A percentile compares a stretch with the other conserved stretches of the same genome.
phyloP scores from a whole-genome alignment of 2,113 vertebrate genomes.

The Grus americana region DNA sequence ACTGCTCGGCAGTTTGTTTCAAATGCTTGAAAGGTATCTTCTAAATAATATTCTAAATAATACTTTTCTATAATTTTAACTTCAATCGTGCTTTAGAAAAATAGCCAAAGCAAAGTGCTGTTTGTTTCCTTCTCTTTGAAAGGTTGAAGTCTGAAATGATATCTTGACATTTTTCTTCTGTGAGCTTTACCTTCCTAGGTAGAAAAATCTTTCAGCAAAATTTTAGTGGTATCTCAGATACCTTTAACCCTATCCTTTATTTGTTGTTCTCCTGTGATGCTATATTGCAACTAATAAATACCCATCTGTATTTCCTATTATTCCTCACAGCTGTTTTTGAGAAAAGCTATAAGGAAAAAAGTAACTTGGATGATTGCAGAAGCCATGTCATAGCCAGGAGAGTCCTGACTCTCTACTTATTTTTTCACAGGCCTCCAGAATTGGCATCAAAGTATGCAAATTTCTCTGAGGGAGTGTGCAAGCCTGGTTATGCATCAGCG shows the following conservation, averaged over 20 bases:
- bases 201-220: not conserved
- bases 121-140: not conserved
- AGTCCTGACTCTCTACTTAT: slow-evolving; percentile 46
- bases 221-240: not conserved
- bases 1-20: not conserved
- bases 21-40: not conserved
- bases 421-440: slow-evolving; percentile 82
- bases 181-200: not conserved
- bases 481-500: slow-evolving; percentile 89
- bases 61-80: not conserved
- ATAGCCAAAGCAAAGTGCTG: not conserved
- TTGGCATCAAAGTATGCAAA: slow-evolving; percentile 90
- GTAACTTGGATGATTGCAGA: not conserved
- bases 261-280: not conserved
- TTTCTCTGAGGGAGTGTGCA: slow-evolving; percentile 91
- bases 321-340: not conserved
- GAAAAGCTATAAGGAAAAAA: not conserved
- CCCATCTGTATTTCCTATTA: not conserved
- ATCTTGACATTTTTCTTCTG: not conserved
- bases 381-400: not conserved
- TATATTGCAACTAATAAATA: not conserved
- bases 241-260: not conserved
- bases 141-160: not conserved
- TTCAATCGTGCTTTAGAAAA: not conserved
- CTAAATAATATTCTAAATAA: not conserved